Base-by-base conservation (phyloP, 2,797 vertebrate genomes). In the Hafferia zeledoni region DNA sequence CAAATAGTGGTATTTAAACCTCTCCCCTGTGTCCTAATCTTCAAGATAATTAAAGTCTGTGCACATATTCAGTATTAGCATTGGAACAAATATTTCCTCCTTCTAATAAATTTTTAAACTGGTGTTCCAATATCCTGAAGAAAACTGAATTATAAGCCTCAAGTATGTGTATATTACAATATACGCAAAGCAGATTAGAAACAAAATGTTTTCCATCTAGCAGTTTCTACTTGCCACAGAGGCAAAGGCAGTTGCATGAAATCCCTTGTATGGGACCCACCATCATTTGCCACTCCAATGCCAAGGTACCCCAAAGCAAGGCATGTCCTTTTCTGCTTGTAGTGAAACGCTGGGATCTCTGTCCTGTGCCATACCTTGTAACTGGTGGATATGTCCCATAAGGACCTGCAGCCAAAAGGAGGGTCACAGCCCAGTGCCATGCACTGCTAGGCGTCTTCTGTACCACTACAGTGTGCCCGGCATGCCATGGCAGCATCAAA, bases 121-220 rank as follows among this genome's bases (percentile, higher is more conserved):
- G 65, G 78, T 90, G 49, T 93, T 96, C 87, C 92, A 94, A 83
- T 87, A 97, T 89, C 89, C 86, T 77, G 84, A 91, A 75, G 67
- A 95, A 97, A 87, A 52, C 56, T 74, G 69, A 94, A 74, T 33
- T 82, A n/a, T 87, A 95, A 96, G 47, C 41, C 75, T 83, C 76
- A 84, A 83, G 50, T 78, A 83, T 55, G 47, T 81, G 52, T 59
- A 60, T 53, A 93, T 77, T 89, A 52, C 33, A 72, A 63, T 78
- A 60, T 22, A 63, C 28, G 74, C 59, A 63, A 53, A 87, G 83
- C 25, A 71, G 56, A 80, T 77, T 74, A 90, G 70, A 93, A 94
- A 80, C 10, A 81, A 95, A 89, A 55, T 76, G 9, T 69, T 96
- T 95, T 35, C 61, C 47, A 43, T 81, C 44, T 53, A 81, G 78